Conservation (phyloP, 2,797 vertebrate species). For the Eidolon dupreanum region DNA sequence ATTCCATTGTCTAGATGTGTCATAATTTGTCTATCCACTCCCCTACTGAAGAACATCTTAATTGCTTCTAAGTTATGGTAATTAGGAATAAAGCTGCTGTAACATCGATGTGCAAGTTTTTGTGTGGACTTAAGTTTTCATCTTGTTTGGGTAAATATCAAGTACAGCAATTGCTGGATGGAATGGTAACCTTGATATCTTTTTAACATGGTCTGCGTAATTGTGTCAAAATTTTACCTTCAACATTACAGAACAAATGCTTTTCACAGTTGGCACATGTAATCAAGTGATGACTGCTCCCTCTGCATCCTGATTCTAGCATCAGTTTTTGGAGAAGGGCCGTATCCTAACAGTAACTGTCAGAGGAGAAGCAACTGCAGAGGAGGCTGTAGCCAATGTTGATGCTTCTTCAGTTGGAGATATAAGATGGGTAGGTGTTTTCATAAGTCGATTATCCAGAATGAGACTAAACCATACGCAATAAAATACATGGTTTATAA, state of each 20-base stretch:
- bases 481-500: neutral
- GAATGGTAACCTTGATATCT: neutral
- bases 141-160: neutral
- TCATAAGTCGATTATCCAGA: neutral
- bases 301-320: neutral
- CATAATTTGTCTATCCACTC: neutral
- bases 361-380: neutral
- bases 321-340: neutral
- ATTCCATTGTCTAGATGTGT: neutral
- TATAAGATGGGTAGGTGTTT: neutral
- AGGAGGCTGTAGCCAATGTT: neutral
- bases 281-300: fast-evolving
- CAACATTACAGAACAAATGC: neutral
- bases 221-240: neutral
- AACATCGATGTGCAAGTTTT: neutral
- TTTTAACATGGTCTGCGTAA: neutral
- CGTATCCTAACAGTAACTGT: neutral
- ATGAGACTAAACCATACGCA: neutral
- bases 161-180: neutral
- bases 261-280: neutral
- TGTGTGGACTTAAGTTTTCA: neutral
- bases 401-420: neutral
- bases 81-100: neutral
- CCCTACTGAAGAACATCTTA: neutral
- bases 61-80: neutral